Percentiles rank a stretch among this genome's conserved stretches.
Evolutionary conservation across 53 echinoderm and acorn worm genomes (phyloP).

Genomic region (Paracentrotus lividus): DNA sequence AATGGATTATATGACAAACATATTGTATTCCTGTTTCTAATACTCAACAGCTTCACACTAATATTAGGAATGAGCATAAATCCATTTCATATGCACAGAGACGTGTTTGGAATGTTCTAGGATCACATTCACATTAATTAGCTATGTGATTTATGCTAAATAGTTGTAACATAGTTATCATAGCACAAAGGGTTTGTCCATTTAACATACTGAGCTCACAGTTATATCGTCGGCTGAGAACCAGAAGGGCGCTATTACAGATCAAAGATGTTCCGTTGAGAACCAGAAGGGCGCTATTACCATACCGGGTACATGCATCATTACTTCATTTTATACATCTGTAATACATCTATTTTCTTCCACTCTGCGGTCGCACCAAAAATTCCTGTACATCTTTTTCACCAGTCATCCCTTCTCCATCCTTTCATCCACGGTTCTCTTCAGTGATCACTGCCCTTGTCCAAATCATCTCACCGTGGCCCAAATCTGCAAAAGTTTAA

Average conservation of each 20-base stretch:
- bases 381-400: constrained; percentile 17
- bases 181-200: no score
- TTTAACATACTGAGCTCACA: no score
- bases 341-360: constrained; percentile 33
- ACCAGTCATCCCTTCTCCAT: constrained; percentile 39
- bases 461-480: constrained; percentile 1
- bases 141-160: no score
- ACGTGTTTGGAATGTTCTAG: neutral
- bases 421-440: neutral
- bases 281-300: no score
- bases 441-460: neutral
- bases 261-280: no score
- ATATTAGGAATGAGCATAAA: neutral
- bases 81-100: neutral
- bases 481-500: constrained; percentile 63
- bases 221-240: no score
- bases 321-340: neutral
- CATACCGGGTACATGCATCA: neutral
- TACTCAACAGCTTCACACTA: neutral
- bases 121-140: neutral
- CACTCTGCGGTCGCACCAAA: neutral
- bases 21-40: neutral
- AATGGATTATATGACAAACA: neutral
- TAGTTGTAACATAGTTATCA: neutral
- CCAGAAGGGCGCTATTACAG: no score